Evolutionary conservation across 2,113 vertebrate species (phyloP), one percentile per base, ranked within the genome.

Genomic region (Orcinus orca): DNA sequence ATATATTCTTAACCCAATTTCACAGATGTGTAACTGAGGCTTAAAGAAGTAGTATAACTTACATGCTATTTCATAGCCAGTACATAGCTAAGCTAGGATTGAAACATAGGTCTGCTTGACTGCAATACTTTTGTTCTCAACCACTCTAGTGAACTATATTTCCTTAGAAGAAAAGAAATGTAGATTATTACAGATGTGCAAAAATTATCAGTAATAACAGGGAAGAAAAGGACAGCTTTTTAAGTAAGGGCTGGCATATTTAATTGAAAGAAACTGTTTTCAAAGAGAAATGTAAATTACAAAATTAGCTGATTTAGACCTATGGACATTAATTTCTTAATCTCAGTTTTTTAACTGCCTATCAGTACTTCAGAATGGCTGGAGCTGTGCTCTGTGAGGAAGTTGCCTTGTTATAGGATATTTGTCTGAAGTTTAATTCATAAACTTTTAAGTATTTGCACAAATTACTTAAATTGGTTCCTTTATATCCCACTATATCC

Each of bases 401-500:
- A 95, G 89, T 74, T 74, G 53, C 10, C 71, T 95, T 97, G 95
- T 96, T 91, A 96, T 31, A 84, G 36, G 88, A 82, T 96, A 98
- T 97, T 97, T 98, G 95, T 93, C 73, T 98, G 89, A 95, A 98
- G 96, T 97, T 90, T 96, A 98, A 89, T 98, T 98, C 93, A 94
- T 96, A 67, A 95, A 94, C 93, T 97, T 98, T 93, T 94, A 98
- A 97, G 89, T 95, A 98, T 90, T 81, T 95, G 91, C 79, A 98
- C 97, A 98, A 98, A 98, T 98, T 98, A 96, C 65, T 98, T 97
- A 98, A 98, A 98, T 97, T 97, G 87, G 47, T 98, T 98, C 98
- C 92, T 97, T 97, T 96, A 95, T 85, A 97, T 73, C 80, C 93
- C 95, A 97, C 98, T 95, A 90, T 89, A 98, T 98, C 97, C 98